Base-by-base conservation (phyloP, 1,140 invertebrate species). In the Heliothis virescens region DNA sequence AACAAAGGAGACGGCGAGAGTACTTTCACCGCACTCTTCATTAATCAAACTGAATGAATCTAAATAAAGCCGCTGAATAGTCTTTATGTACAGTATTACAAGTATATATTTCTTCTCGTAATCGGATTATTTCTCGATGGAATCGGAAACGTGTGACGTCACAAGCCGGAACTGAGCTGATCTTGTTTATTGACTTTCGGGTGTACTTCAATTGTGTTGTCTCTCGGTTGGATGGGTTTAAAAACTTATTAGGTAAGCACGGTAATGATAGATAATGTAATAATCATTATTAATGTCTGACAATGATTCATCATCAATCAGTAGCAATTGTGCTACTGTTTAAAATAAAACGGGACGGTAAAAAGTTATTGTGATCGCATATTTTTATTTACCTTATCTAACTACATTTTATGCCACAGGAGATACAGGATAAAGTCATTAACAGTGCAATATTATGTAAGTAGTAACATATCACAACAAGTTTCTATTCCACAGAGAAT, bases 1-100 rank as follows among this genome's bases (percentile, higher is more conserved):
- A 78, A 86, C 82, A 86, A 88, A 84, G 78, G 75, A 47, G 57
- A 60, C 55, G 48, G 82, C 62, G 72, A 69, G 52, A 57, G n/a
- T 15, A 82, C 88, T 88, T 88, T 88, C 88, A 81, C 88, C 81
- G 52, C 71, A 69, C 82, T 77, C 77, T 83, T 87, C 83, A 89
- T 89, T 88, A 89, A 89, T 88, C 85, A 88, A 85, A 81, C 62
- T 63, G 81, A 84, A 88, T 86, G 81, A 84, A 88, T 88, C 84
- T 88, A 76, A 89, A 87, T 83, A 81, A 83, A 80, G 53, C 16
- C 59, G 48, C 21, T 69, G 50, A 73, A 67, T 59, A 82, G 76
- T 69, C 82, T 81, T 81, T 79, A 76, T 41, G 77, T 73, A 81
- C 47, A 53, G 55, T 62, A 52, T 34, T 74, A 67, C n/a, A 67